Evolutionary conservation across 2,797 vertebrate species (phyloP).

Genomic region (Eupleurogrammus muticus): DNA sequence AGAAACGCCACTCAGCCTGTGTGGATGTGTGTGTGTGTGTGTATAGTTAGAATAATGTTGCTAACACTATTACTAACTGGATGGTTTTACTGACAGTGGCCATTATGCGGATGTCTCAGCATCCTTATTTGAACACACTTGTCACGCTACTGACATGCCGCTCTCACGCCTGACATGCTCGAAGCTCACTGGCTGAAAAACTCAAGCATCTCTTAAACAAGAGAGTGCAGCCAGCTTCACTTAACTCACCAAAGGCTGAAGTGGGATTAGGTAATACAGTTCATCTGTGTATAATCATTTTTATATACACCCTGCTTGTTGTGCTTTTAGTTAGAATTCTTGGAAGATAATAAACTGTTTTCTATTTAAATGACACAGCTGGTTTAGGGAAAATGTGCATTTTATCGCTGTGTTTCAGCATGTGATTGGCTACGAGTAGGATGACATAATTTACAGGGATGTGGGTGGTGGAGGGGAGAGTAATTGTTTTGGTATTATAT

Average conservation of each 20-base stretch:
- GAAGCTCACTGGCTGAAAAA: conserved; percentile 37
- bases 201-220: conserved; percentile 52
- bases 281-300: not conserved
- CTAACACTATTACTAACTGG: conserved; percentile 80
- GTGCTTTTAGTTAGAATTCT: conserved; percentile 8
- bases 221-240: conserved; percentile 22
- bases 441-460: conserved; percentile 10
- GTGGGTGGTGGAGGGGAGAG: not conserved
- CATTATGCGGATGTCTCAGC: conserved; percentile 80
- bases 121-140: conserved; percentile 75
- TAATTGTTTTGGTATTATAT: conserved; percentile 19
- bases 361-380: not conserved
- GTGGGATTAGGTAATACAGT: conserved; percentile 22
- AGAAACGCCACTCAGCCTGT: conserved; percentile 48
- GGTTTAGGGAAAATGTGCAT: not conserved
- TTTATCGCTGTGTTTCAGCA: not conserved
- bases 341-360: not conserved
- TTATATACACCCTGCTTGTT: not conserved
- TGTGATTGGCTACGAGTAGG: not conserved
- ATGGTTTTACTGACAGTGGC: conserved; percentile 79
- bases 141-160: conserved; percentile 76
- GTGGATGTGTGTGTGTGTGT: conserved; percentile 54
- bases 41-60: conserved; percentile 73
- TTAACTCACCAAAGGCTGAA: conserved; percentile 36
- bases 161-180: conserved; percentile 73